Percentiles rank a stretch among this genome's conserved stretches.
phyloP scores from a whole-genome alignment of 2,113 vertebrate genomes.

The Lonchura striata region DNA sequence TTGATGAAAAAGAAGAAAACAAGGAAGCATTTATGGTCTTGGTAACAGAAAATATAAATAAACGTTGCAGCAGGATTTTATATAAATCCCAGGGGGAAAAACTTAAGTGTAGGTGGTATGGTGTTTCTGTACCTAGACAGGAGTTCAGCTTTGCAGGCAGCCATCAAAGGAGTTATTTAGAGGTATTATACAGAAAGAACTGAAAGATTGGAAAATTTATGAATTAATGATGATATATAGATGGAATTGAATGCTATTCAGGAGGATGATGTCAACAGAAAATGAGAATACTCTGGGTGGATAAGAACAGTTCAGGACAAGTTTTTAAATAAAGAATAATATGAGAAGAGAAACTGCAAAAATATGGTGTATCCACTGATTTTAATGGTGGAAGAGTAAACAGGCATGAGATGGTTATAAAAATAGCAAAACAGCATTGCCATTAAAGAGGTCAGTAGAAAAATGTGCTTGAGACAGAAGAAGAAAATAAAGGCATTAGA shows the following conservation, averaged over 20 bases:
- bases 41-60: neutral
- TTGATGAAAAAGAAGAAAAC: neutral
- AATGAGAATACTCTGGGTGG: neutral
- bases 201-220: neutral
- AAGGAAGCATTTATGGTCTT: neutral
- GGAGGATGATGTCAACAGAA: neutral
- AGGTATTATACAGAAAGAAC: neutral
- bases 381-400: neutral
- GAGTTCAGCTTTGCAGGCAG: neutral
- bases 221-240: neutral
- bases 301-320: neutral
- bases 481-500: neutral
- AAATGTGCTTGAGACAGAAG: neutral
- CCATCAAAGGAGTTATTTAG: neutral
- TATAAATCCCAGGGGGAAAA: neutral
- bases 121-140: neutral
- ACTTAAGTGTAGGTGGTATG: neutral
- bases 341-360: neutral
- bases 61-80: neutral
- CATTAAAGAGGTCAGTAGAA: neutral
- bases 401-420: neutral
- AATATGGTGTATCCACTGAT: neutral
- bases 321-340: neutral
- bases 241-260: neutral
- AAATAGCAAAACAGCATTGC: neutral